Percentiles rank a stretch among this genome's conserved stretches.
These are phyloP conservation scores for Choristoneura fumiferana DNA, from an alignment of 1,140 invertebrate genomes.

Conservation along the genomic window DNA sequence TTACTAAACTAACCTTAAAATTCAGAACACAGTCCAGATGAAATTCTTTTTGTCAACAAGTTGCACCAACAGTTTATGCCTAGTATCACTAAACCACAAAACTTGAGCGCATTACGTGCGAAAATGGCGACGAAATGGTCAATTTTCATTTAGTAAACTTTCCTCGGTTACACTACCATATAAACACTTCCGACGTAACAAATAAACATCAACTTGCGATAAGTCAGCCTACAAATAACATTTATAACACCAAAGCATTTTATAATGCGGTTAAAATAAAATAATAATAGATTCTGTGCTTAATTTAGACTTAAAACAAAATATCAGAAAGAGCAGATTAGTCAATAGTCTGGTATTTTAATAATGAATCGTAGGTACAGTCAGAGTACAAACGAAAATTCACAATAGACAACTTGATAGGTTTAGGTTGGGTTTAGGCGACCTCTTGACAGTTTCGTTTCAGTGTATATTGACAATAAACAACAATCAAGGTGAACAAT, in stretches of 20 bases:
- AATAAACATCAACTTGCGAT: conserved; percentile 14
- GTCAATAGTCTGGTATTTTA: background rate
- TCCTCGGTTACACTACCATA: conserved; percentile 1
- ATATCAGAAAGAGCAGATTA: conserved; percentile 11
- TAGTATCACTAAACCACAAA: conserved; percentile 25
- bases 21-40: conserved; percentile 15
- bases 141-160: conserved; percentile 3
- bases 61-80: background rate
- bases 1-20: conserved; percentile 13
- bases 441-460: conserved; percentile 17
- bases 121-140: conserved; percentile 58
- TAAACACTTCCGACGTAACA: conserved; percentile 1
- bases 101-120: conserved; percentile 41
- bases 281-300: background rate
- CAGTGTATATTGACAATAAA: conserved; percentile 14
- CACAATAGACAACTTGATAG: conserved; percentile 17
- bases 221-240: background rate
- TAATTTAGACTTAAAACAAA: background rate
- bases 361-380: background rate
- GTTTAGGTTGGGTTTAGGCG: conserved; percentile 9
- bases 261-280: conserved; percentile 2
- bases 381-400: conserved; percentile 7
- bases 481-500: background rate
- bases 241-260: background rate
- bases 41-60: conserved; percentile 11